Evolutionary conservation across 2,888 invertebrate genomes (phyloP).

Genomic region (Phortica magna): DNA sequence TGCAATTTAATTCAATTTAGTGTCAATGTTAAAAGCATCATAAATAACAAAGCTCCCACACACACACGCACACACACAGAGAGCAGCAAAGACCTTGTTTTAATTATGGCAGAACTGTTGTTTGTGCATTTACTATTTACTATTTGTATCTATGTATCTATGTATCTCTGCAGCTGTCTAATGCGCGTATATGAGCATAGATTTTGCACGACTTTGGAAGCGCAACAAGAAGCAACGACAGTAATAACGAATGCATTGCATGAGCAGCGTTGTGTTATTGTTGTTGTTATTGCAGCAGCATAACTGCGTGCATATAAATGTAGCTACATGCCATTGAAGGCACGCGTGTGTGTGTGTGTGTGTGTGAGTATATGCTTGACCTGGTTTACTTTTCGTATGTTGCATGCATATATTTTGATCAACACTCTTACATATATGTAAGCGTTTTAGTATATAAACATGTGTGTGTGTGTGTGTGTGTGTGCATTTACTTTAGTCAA

Average conservation of each 20-base stretch:
- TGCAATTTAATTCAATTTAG: conserved; percentile 8
- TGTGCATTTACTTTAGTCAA: conserved; percentile 15
- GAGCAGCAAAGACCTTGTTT: conserved; percentile 18
- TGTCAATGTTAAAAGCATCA: conserved; percentile 22
- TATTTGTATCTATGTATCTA: neutral
- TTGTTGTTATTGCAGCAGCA: neutral
- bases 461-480: neutral
- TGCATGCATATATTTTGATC: conserved; percentile 30
- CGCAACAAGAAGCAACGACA: conserved; percentile 28
- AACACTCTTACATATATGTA: neutral
- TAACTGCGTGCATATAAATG: neutral
- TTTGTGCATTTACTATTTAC: neutral
- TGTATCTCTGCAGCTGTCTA: neutral
- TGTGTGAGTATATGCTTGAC: conserved; percentile 58
- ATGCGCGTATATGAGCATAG: conserved; percentile 7
- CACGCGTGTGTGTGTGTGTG: conserved; percentile 32
- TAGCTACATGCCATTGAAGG: conserved; percentile 13
- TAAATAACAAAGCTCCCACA: neutral
- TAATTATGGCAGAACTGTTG: conserved; percentile 13
- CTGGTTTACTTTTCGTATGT: conserved; percentile 61
- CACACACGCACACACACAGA: neutral
- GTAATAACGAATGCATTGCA: neutral
- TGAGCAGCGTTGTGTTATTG: neutral
- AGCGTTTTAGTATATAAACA: conserved; percentile 27
- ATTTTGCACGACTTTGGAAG: conserved; percentile 25